Conservation (phyloP, 2,797 vertebrate species). For the Acestrorhynchus altus region DNA sequence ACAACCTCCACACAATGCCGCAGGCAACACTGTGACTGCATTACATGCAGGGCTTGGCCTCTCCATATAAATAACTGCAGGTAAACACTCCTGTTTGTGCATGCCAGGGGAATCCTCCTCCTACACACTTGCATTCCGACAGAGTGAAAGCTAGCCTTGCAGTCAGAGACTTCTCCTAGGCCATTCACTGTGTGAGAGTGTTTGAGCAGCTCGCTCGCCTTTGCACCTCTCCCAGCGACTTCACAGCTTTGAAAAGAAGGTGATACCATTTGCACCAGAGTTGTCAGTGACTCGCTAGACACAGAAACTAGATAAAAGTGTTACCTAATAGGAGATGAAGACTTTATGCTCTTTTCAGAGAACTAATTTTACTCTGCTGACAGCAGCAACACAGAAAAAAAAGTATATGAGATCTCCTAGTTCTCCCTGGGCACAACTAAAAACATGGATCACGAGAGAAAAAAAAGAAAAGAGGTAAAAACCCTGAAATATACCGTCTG, state of each 20-base stretch:
- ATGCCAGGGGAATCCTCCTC: slow-evolving; percentile 32
- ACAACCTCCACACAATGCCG: slow-evolving; percentile 34
- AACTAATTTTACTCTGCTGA: slow-evolving; percentile 24
- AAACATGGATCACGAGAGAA: background rate
- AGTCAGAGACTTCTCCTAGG: slow-evolving; percentile 10
- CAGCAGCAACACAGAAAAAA: slow-evolving; percentile 2
- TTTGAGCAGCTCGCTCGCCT: slow-evolving; percentile 7
- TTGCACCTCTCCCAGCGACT: slow-evolving; percentile 12
- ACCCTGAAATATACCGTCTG: background rate
- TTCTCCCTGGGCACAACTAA: background rate
- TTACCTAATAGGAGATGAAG: slow-evolving; percentile 38
- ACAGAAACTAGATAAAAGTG: slow-evolving; percentile 27
- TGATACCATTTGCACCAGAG: slow-evolving; percentile 16
- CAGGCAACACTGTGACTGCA: slow-evolving; percentile 13
- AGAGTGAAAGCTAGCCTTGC: slow-evolving; percentile 1
- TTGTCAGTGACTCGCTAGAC: slow-evolving; percentile 21
- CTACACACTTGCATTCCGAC: background rate
- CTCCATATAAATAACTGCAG: slow-evolving; percentile 51
- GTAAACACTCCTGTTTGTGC: slow-evolving; percentile 32
- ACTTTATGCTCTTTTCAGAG: slow-evolving; percentile 29
- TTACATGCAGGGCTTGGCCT: slow-evolving; percentile 30
- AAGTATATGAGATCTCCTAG: background rate
- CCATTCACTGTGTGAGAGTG: background rate
- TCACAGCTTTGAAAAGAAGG: slow-evolving; percentile 8
- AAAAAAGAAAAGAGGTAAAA: background rate